phyloP scores from a whole-genome alignment of 2,888 invertebrate species.

The Anthrax anthrax region DNA sequence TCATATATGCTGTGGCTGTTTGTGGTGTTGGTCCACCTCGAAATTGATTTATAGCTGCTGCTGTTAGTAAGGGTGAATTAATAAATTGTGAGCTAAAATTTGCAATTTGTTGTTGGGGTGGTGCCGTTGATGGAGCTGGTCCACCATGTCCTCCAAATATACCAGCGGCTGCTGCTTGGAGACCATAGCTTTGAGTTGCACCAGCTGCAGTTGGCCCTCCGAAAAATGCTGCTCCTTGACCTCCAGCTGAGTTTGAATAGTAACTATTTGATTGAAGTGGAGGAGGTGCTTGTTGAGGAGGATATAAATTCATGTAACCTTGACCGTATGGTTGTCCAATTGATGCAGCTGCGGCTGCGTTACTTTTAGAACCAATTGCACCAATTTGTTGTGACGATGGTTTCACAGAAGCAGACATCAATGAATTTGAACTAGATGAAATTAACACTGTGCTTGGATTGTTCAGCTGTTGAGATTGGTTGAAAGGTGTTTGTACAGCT shows the following conservation, averaged over 20 bases:
- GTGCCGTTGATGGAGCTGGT: conserved; percentile 19
- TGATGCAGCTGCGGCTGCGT: conserved; percentile 18
- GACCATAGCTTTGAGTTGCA: conserved; percentile 28
- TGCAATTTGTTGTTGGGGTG: conserved; percentile 32
- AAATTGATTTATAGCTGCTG: conserved; percentile 35
- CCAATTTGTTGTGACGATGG: conserved; percentile 69
- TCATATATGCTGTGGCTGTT: conserved; percentile 25
- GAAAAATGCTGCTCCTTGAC: conserved; percentile 31
- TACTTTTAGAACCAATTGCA: conserved; percentile 51
- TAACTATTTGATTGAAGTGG: conserved; percentile 34
- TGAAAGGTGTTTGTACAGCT: conserved; percentile 45
- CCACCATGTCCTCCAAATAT: conserved; percentile 31
- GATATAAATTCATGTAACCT: conserved; percentile 33
- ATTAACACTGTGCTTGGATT: conserved; percentile 81
- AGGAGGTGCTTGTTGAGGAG: conserved; percentile 29
- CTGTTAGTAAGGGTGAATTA: conserved; percentile 49
- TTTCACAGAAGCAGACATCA: conserved; percentile 80
- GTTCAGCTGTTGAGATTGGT: conserved; percentile 63
- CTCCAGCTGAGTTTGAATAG: conserved; percentile 33
- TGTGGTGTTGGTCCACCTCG: conserved; percentile 30
- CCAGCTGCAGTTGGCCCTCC: conserved; percentile 27
- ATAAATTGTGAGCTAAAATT: conserved; percentile 41
- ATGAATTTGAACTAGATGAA: conserved; percentile 71
- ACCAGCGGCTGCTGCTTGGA: conserved; percentile 27
- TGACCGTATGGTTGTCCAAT: conserved; percentile 22